Conservation (phyloP, 2,113 vertebrate species). For the Phrynocephalus versicolor region DNA sequence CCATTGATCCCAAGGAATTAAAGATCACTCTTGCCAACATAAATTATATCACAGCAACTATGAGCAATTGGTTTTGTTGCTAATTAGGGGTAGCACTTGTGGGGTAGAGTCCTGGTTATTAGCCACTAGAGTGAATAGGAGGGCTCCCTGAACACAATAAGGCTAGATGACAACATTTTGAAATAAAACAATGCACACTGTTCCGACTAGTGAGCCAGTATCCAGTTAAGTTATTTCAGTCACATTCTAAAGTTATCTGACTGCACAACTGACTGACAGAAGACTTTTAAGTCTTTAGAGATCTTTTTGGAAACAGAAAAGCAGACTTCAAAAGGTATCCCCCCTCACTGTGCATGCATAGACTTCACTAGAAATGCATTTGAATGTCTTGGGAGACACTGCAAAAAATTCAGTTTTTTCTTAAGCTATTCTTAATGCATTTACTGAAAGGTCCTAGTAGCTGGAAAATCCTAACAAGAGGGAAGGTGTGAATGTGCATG, state of each 20-base stretch:
- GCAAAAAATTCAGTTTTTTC: neutral
- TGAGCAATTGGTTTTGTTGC: neutral
- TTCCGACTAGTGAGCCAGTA: neutral
- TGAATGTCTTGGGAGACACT: neutral
- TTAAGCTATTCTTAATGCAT: neutral
- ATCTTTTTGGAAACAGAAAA: neutral
- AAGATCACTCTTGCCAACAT: neutral
- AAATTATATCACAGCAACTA: neutral
- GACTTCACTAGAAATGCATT: neutral
- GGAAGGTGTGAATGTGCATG: neutral
- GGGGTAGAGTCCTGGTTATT: neutral
- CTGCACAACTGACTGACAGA: neutral
- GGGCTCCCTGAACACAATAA: neutral
- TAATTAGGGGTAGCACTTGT: neutral
- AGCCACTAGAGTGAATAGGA: neutral
- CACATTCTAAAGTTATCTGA: too few relatives aligned
- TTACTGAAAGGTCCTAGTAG: neutral
- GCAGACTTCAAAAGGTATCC: neutral
- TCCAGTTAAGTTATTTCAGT: too few relatives aligned
- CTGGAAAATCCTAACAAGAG: neutral
- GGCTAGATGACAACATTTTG: neutral
- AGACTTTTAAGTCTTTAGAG: neutral
- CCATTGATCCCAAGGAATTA: neutral
- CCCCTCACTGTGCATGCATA: too few relatives aligned
- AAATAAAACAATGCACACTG: neutral